A percentile compares a stretch with the other conserved stretches of the same genome.
Conservation (phyloP, 2,113 vertebrate species). For the Pygoscelis antarcticus region DNA sequence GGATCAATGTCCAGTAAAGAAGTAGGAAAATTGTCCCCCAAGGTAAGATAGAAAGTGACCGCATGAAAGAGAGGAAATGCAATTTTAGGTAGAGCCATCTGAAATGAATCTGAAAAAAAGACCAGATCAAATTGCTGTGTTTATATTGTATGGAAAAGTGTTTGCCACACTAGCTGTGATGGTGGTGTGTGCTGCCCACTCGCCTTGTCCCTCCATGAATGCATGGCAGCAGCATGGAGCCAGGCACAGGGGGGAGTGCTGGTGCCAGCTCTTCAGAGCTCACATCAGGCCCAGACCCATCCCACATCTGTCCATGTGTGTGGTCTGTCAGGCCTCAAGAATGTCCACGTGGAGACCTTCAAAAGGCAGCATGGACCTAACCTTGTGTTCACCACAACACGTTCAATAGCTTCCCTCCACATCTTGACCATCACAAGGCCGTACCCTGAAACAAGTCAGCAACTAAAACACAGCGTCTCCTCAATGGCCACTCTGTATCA, state of each 20-base stretch:
- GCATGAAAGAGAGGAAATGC: background rate
- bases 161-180: background rate
- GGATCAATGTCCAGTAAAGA: background rate
- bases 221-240: background rate
- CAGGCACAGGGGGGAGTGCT: background rate
- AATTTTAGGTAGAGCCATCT: background rate
- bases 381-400: background rate
- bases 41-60: background rate
- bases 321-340: background rate
- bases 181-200: accelerated
- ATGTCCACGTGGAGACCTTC: accelerated
- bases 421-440: background rate
- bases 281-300: background rate
- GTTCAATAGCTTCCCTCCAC: background rate
- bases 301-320: background rate
- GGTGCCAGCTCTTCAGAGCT: background rate
- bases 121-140: background rate
- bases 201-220: accelerated
- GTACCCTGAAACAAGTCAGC: background rate
- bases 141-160: background rate
- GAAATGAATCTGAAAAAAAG: background rate
- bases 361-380: background rate
- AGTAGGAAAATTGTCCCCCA: background rate
- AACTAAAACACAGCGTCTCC: background rate
- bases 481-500: background rate